Evolutionary conservation across 2,113 vertebrate genomes (phyloP).

Genomic region (Chelonoidis abingdonii): DNA sequence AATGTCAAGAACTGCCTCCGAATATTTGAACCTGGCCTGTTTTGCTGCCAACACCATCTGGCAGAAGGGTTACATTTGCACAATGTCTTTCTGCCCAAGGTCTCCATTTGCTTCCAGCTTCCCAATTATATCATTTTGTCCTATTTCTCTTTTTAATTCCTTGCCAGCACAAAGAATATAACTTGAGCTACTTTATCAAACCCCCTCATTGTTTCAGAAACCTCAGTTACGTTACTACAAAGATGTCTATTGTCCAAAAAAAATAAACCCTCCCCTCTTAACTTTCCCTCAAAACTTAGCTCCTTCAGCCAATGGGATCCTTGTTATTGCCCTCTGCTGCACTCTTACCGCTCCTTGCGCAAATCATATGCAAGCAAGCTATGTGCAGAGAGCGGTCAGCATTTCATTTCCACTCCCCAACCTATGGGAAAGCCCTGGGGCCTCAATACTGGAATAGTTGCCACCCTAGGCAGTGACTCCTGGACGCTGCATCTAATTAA

Average conservation of each 20-base stretch:
- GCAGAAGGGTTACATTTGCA: background rate
- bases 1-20: background rate
- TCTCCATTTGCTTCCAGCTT: background rate
- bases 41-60: background rate
- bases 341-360: background rate
- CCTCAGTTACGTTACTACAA: background rate
- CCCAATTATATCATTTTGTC: fast-evolving
- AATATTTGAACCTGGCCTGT: background rate
- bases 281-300: background rate
- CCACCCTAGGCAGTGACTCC: background rate
- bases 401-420: background rate
- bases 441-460: background rate
- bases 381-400: background rate
- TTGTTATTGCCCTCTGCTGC: background rate
- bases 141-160: background rate
- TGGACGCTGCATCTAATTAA: background rate
- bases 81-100: background rate
- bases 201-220: too few relatives aligned
- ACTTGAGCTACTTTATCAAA: background rate
- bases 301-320: background rate
- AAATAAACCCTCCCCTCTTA: background rate
- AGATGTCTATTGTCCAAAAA: background rate
- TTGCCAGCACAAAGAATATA: background rate
- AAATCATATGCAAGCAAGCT: background rate
- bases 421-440: background rate